These are phyloP conservation scores for Epirrita christyi DNA, from an alignment of 2,888 invertebrate genomes.

Conservation along the genomic window DNA sequence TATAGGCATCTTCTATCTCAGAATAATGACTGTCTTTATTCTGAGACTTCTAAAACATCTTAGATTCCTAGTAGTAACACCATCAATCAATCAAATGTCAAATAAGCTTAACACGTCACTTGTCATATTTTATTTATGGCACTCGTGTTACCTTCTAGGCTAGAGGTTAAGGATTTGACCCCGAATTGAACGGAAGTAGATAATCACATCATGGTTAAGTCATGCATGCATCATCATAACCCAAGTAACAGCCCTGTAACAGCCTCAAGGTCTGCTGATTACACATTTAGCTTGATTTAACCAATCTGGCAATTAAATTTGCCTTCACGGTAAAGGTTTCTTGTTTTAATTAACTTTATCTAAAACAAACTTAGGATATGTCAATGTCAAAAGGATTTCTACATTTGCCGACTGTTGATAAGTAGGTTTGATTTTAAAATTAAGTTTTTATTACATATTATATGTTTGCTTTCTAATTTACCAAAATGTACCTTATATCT, in stretches of 20 bases:
- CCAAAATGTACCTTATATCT: no score
- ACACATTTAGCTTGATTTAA: constrained; percentile 3
- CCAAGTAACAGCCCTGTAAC: constrained; percentile 3
- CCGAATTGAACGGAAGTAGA: constrained; percentile 1
- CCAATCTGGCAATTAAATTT: constrained; percentile 1
- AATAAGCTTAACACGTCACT: not conserved
- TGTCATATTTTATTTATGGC: not conserved
- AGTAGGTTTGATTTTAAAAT: no score
- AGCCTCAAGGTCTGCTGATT: constrained; percentile 3
- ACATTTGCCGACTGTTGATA: not conserved
- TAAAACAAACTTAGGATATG: not conserved
- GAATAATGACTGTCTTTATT: no score
- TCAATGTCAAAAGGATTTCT: not conserved
- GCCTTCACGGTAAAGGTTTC: not conserved
- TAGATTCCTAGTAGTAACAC: no score
- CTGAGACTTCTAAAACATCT: no score
- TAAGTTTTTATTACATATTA: no score
- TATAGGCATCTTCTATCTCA: no score
- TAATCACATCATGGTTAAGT: not conserved
- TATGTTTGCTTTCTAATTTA: no score
- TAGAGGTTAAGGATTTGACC: constrained; percentile 1
- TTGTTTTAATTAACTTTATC: not conserved
- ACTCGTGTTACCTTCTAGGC: not conserved
- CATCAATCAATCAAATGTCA: not conserved
- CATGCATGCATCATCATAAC: not conserved